These are phyloP conservation scores for Potamilus streckersoni DNA, from an alignment of 1,140 invertebrate genomes.

Conservation along the genomic window DNA sequence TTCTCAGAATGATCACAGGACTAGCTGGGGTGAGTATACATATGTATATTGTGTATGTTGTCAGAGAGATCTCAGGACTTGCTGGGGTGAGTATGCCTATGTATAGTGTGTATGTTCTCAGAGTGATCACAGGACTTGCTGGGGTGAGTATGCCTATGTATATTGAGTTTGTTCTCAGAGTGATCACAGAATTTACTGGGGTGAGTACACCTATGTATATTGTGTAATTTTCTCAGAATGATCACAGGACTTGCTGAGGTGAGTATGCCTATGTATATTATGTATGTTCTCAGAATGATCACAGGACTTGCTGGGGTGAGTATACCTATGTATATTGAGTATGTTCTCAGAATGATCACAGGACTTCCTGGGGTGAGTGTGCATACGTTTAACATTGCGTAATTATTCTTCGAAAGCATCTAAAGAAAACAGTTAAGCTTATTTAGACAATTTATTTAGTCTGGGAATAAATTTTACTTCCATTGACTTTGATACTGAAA, in stretches of 20 bases:
- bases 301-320: conserved; percentile 21
- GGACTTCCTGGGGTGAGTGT: conserved; percentile 19
- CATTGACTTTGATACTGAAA: too few relatives aligned
- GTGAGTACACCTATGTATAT: too few relatives aligned
- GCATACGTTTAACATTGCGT: not conserved
- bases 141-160: conserved; percentile 2
- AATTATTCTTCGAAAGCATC: too few relatives aligned
- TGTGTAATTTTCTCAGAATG: conserved; percentile 10
- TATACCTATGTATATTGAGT: not conserved
- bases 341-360: conserved; percentile 8
- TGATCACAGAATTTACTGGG: conserved; percentile 11
- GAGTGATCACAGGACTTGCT: conserved; percentile 19
- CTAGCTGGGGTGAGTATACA: conserved; percentile 10
- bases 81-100: conserved; percentile 5
- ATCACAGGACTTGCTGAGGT: conserved; percentile 18
- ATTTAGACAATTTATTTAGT: too few relatives aligned
- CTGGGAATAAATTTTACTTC: too few relatives aligned
- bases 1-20: conserved; percentile 12
- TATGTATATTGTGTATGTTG: conserved; percentile 5
- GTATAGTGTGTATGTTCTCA: too few relatives aligned
- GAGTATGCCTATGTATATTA: not conserved
- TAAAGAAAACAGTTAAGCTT: too few relatives aligned
- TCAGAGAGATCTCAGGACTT: conserved; percentile 16
- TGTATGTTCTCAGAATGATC: conserved; percentile 12
- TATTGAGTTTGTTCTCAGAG: conserved; percentile 9